Evolutionary conservation across 1,140 invertebrate species (phyloP).

Genomic region (Pseudomyrmex flavicornis): DNA sequence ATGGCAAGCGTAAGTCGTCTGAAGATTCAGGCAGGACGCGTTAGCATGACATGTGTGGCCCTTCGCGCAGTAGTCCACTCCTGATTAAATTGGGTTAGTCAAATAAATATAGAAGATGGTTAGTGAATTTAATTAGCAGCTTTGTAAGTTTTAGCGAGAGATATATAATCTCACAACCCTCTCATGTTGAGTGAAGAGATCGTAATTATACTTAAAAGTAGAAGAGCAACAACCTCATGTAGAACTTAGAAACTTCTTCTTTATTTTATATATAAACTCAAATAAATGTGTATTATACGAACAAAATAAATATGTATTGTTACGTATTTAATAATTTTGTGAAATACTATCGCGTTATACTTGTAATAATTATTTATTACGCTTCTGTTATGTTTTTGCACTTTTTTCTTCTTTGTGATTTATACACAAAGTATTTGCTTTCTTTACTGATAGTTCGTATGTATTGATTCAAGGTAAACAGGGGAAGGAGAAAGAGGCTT

Average conservation of each 20-base stretch:
- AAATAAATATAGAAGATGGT: constrained; percentile 67
- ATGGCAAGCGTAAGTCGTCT: constrained; percentile 93
- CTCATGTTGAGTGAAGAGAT: neutral
- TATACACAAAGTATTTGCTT: neutral
- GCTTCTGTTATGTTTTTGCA: neutral
- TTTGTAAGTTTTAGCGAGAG: constrained; percentile 9
- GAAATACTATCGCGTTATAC: neutral
- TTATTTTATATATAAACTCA: no score
- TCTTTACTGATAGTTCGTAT: neutral
- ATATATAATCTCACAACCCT: constrained; percentile 3
- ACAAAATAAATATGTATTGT: constrained; percentile 6
- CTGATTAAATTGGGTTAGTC: constrained; percentile 86
- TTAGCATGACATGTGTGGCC: constrained; percentile 93
- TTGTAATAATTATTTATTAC: neutral
- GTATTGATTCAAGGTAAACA: constrained; percentile 4
- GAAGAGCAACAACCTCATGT: neutral
- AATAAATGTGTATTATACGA: neutral
- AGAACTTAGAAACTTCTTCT: neutral
- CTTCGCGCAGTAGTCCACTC: constrained; percentile 94
- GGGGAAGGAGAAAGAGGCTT: neutral
- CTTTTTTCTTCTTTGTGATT: neutral
- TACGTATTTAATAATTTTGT: constrained; percentile 2
- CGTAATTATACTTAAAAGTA: neutral
- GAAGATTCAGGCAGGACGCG: constrained; percentile 93
- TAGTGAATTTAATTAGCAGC: constrained; percentile 68